phyloP scores from a whole-genome alignment of 2,113 vertebrate genomes.

The Oncorhynchus clarkii region DNA sequence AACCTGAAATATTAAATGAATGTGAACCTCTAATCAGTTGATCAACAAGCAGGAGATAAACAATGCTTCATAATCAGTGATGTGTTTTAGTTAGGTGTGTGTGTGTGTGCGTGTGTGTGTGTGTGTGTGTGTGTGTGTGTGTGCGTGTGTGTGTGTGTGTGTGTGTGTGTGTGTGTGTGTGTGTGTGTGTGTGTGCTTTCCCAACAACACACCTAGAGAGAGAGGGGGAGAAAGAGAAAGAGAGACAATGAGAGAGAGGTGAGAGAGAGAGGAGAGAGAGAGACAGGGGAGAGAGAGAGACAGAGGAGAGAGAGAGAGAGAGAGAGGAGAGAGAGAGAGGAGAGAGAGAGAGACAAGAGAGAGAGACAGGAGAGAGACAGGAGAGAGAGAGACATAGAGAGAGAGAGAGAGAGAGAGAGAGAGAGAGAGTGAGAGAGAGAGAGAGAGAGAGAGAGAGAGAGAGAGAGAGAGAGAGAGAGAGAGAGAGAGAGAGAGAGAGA shows the following conservation, averaged over 20 bases:
- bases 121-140: constrained; percentile 7
- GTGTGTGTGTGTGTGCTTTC: background rate
- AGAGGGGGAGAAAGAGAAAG: too few relatives aligned
- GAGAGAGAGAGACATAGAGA: background rate
- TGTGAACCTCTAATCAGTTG: too few relatives aligned
- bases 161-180: constrained; percentile 4
- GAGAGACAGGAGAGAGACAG: background rate
- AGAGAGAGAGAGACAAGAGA: background rate
- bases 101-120: background rate
- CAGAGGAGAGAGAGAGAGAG: too few relatives aligned
- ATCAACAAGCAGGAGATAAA: too few relatives aligned
- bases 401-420: background rate
- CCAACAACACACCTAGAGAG: too few relatives aligned
- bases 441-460: background rate
- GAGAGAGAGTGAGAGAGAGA: too few relatives aligned
- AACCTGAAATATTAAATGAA: too few relatives aligned
- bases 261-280: background rate
- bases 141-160: too few relatives aligned
- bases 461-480: background rate
- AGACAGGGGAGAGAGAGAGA: background rate
- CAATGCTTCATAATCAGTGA: too few relatives aligned
- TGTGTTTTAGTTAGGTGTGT: too few relatives aligned
- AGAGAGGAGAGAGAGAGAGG: background rate
- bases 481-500: background rate
- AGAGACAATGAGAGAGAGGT: too few relatives aligned